Evolutionary conservation across 2,888 invertebrate genomes (phyloP).

Genomic region (Chrysolina haemoptera): DNA sequence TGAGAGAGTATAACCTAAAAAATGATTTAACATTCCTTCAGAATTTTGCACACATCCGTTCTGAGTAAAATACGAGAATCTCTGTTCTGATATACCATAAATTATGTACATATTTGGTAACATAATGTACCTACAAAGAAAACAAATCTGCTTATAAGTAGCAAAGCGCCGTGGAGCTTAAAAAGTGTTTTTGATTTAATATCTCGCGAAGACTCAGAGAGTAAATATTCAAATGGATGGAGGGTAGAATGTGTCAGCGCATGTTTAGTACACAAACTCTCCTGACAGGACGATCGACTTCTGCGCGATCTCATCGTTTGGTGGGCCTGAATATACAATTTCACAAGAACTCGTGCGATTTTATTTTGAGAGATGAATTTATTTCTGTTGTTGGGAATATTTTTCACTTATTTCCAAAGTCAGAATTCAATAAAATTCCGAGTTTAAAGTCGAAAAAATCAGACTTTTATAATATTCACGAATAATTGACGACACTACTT

Average conservation of each 20-base stretch:
- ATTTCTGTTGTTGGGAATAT: neutral
- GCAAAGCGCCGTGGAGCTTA: constrained; percentile 13
- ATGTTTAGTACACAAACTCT: constrained; percentile 13
- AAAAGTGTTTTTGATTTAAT: constrained; percentile 21
- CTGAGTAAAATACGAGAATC: too few relatives aligned
- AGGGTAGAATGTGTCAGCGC: constrained; percentile 17
- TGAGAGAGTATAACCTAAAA: too few relatives aligned
- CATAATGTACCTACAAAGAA: neutral
- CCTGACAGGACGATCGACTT: constrained; percentile 18
- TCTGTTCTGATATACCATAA: neutral
- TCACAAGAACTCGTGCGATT: constrained; percentile 4
- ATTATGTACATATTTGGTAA: constrained; percentile 17
- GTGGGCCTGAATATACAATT: constrained; percentile 11
- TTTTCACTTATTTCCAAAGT: too few relatives aligned
- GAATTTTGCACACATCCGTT: too few relatives aligned
- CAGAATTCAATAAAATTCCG: too few relatives aligned
- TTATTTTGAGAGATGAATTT: constrained; percentile 4
- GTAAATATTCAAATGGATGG: constrained; percentile 22
- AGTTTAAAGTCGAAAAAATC: too few relatives aligned
- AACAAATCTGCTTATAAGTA: constrained; percentile 14
- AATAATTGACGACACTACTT: too few relatives aligned
- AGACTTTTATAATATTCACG: too few relatives aligned
- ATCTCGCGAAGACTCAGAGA: constrained; percentile 2
- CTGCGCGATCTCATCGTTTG: constrained; percentile 3
- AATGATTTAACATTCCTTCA: too few relatives aligned